Evolutionary conservation across 2,888 invertebrate genomes (phyloP).

Genomic region (Drosophila paramelanica): DNA sequence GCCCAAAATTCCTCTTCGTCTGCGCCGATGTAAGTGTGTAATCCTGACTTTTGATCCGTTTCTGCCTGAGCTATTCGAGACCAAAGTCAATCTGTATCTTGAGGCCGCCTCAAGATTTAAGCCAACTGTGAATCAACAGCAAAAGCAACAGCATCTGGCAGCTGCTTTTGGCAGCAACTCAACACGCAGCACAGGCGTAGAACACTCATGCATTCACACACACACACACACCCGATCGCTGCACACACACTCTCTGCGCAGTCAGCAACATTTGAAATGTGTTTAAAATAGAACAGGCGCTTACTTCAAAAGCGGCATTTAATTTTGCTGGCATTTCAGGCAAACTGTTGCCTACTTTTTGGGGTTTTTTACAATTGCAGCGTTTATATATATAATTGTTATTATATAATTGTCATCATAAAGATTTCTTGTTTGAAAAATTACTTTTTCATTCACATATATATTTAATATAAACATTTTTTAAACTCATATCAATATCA

Average conservation of each 20-base stretch:
- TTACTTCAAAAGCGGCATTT: constrained; percentile 51
- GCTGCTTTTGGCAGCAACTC: constrained; percentile 37
- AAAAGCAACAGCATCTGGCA: constrained; percentile 25
- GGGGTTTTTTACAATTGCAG: background rate
- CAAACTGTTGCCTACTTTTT: constrained; percentile 48
- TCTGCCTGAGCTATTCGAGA: constrained; percentile 67
- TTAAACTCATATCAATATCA: no score
- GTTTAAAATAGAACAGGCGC: constrained; percentile 47
- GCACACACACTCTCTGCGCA: constrained; percentile 25
- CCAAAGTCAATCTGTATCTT: constrained; percentile 44
- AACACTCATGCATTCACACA: background rate
- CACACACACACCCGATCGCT: constrained; percentile 13
- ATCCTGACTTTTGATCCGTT: constrained; percentile 70
- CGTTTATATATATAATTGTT: background rate
- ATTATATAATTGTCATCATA: background rate
- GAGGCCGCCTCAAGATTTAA: constrained; percentile 42
- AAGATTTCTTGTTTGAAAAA: no score
- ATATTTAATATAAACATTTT: no score
- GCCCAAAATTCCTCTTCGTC: background rate
- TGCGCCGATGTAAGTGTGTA: background rate
- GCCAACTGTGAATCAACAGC: constrained; percentile 21
- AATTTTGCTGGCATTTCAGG: constrained; percentile 27
- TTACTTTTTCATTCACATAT: no score
- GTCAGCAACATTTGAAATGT: constrained; percentile 53
- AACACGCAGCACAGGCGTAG: constrained; percentile 11